Evolutionary conservation across 2,113 vertebrate species (phyloP).

Genomic region (Macroglossus sobrinus): DNA sequence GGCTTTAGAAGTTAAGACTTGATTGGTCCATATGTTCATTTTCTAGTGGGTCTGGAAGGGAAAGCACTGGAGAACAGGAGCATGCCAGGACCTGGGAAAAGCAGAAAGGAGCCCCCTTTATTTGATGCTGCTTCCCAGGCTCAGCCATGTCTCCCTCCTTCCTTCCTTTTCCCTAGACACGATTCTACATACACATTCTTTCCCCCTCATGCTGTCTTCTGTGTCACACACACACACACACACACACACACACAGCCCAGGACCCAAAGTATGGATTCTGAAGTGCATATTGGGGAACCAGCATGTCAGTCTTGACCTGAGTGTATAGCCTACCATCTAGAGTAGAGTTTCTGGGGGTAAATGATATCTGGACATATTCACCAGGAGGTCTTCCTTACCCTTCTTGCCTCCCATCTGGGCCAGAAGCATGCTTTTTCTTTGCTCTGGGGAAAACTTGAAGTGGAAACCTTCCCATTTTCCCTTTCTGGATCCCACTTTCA

Average conservation of each 20-base stretch:
- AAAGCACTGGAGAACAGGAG: neutral
- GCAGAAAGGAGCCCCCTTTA: neutral
- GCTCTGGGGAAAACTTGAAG: neutral
- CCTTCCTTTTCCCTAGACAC: neutral
- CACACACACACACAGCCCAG: neutral
- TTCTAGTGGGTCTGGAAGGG: neutral
- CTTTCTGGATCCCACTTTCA: neutral
- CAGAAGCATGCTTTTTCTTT: slow-evolving; percentile 22
- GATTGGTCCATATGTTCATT: slow-evolving; percentile 48
- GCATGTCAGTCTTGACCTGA: neutral
- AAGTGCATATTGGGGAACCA: neutral
- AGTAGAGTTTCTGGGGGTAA: neutral
- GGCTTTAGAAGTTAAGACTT: slow-evolving; percentile 53
- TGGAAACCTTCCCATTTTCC: neutral
- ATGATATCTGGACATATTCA: neutral
- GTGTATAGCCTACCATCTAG: neutral
- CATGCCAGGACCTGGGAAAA: slow-evolving; percentile 11
- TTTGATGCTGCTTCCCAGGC: neutral
- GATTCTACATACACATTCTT: neutral
- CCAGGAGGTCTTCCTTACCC: neutral
- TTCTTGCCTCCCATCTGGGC: neutral
- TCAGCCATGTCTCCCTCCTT: neutral
- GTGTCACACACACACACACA: neutral
- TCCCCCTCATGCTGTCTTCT: too few relatives aligned
- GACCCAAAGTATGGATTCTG: neutral